These are phyloP conservation scores for Trichonephila clavipes DNA, from an alignment of 1,140 invertebrate genomes.

Conservation along the genomic window DNA sequence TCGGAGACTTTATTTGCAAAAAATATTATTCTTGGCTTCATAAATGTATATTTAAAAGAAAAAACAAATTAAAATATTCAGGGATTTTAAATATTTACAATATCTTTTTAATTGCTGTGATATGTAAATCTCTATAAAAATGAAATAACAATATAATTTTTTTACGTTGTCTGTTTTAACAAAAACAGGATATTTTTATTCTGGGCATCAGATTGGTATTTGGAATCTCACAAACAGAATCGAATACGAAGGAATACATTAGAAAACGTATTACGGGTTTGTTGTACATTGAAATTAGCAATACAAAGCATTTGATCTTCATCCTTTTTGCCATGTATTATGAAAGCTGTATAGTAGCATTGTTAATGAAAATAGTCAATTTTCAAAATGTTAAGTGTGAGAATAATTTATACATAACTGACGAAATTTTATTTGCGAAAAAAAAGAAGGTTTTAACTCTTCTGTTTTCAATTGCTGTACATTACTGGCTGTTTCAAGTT, in stretches of 20 bases:
- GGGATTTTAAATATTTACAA: neutral
- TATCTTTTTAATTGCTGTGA: neutral
- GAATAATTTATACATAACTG: conserved; percentile 70
- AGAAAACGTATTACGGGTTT: neutral
- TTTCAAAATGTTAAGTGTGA: conserved; percentile 74
- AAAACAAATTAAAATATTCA: neutral
- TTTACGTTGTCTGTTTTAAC: too few relatives aligned
- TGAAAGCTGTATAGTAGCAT: conserved; percentile 70
- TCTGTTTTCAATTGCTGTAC: conserved; percentile 70
- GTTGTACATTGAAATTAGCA: neutral
- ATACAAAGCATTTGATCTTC: neutral
- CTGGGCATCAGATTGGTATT: too few relatives aligned
- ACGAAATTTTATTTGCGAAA: conserved; percentile 57
- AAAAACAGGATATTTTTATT: too few relatives aligned
- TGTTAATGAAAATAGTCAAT: conserved; percentile 70
- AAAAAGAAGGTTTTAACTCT: conserved; percentile 64
- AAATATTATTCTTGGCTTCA: too few relatives aligned
- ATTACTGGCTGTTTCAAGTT: conserved; percentile 71
- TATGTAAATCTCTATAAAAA: neutral
- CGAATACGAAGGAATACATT: too few relatives aligned
- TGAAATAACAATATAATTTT: neutral
- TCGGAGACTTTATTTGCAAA: too few relatives aligned
- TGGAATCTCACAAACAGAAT: too few relatives aligned
- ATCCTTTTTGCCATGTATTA: conserved; percentile 2
- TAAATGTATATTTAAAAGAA: too few relatives aligned